phyloP scores from a whole-genome alignment of 2,888 invertebrate species.

The Actias luna region DNA sequence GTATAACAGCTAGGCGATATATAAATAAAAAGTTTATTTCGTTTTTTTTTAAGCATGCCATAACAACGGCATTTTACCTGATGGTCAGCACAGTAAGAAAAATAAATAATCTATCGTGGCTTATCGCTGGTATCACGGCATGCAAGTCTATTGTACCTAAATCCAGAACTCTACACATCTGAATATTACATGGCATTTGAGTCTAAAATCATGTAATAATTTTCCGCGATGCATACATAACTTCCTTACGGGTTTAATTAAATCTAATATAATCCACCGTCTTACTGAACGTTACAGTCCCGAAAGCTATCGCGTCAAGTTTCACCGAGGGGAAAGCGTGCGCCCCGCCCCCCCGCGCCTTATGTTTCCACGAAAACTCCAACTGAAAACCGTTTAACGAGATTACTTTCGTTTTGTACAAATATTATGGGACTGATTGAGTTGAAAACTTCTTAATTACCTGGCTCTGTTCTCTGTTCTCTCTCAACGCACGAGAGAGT shows the following conservation, averaged over 20 bases:
- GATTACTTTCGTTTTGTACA: constrained; percentile 63
- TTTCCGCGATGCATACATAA: neutral
- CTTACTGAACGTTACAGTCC: neutral
- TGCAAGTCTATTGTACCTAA: too few relatives aligned
- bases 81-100: too few relatives aligned
- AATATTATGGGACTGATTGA: constrained; percentile 63
- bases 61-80: too few relatives aligned
- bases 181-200: too few relatives aligned
- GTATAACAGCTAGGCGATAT: too few relatives aligned
- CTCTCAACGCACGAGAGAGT: constrained; percentile 7
- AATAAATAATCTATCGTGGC: too few relatives aligned
- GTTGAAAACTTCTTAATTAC: constrained; percentile 63
- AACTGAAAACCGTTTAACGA: constrained; percentile 50
- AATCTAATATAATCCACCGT: neutral
- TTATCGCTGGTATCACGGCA: too few relatives aligned
- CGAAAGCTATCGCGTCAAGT: constrained; percentile 1
- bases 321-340: constrained; percentile 2
- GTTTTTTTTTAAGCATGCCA: too few relatives aligned
- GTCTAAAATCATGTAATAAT: neutral
- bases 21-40: too few relatives aligned
- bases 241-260: neutral
- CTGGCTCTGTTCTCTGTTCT: constrained; percentile 19
- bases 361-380: constrained; percentile 34
- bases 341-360: constrained; percentile 14
- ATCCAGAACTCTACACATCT: too few relatives aligned